These are phyloP conservation scores for Blastobasis lacticolella DNA, from an alignment of 2,888 invertebrate species.

Conservation along the genomic window DNA sequence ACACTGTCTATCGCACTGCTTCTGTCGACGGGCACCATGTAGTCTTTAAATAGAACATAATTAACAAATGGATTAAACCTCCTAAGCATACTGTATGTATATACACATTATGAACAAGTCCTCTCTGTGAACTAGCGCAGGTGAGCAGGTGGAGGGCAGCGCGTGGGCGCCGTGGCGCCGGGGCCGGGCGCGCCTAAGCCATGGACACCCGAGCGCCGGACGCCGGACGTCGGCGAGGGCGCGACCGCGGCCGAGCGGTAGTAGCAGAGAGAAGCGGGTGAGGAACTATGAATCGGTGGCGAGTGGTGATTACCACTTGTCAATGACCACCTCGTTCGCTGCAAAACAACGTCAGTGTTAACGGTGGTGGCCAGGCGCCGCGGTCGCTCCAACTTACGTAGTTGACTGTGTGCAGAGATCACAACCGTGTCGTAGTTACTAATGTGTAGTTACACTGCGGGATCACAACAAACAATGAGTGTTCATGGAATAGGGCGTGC, in stretches of 20 bases:
- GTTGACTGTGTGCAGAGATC: constrained; percentile 58
- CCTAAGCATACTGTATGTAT: constrained; percentile 72
- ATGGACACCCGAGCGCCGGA: constrained; percentile 37
- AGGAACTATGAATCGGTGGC: constrained; percentile 67
- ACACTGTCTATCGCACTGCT: constrained; percentile 71
- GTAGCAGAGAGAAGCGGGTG: constrained; percentile 66
- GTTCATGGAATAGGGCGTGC: constrained; percentile 72
- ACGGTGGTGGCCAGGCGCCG: constrained; percentile 49
- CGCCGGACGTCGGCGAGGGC: no score
- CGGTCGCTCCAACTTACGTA: constrained; percentile 59
- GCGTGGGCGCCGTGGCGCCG: constrained; percentile 19
- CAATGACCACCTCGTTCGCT: constrained; percentile 82
- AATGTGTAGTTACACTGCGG: constrained; percentile 72
- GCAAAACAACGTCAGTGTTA: constrained; percentile 73
- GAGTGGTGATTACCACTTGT: constrained; percentile 78
- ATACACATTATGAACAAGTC: constrained; percentile 73
- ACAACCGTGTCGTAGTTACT: constrained; percentile 65
- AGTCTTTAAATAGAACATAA: constrained; percentile 72
- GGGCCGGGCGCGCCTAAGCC: constrained; percentile 17
- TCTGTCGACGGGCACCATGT: constrained; percentile 73
- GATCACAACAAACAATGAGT: constrained; percentile 73
- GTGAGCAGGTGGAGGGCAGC: constrained; percentile 29
- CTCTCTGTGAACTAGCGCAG: constrained; percentile 57
- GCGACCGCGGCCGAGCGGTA: constrained; percentile 57
- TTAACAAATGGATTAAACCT: constrained; percentile 71